Base-by-base conservation (phyloP, 2,888 invertebrate genomes). In the Pycnomerus fuliginosus region DNA sequence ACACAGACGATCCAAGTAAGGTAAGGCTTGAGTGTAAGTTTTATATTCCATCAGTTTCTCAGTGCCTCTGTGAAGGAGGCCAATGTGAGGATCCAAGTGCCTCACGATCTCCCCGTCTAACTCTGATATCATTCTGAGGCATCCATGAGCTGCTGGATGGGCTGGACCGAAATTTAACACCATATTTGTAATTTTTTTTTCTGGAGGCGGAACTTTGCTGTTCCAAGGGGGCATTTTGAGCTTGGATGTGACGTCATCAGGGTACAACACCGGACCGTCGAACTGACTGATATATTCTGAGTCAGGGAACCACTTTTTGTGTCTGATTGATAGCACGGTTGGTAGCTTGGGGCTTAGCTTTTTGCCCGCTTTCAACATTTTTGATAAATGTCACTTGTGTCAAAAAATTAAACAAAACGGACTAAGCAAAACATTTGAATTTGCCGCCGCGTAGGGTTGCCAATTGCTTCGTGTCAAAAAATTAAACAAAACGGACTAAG, bases 81-180 rank as follows among this genome's bases (percentile, higher is more conserved):
- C 93, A 53, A 93, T 83, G 61, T 93, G 92, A 1, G 92, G 90
- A 70, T 90, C 89, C 2, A 88, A 83, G 50, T 84, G 73, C 14
- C 84, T 71, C 0, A 94, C 85, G 3, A 81, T 80, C 80, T 94
- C 92, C 27, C 90, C 91, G 50, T 91, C 88, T 31, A 94, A 68
- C 60, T 88, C 83, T 13, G 90, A 69, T 4, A 94, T 82, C 32
- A 93, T 73, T 33, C 92, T 79, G 14, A 93, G 73, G 22, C 92
- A 92, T 3, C 93, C 93, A 65, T 94, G 93, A 24, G 93, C 93
- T 2, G 93, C 90, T 1, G 93, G 93, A 75, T 93, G 93, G 54
- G 87, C 86, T 0, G 93, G 93, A 0, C 93, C 93, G 69, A 92
- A 92, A 68, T 94, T 94, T 8, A 92, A 33, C 1, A 56, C 27